Evolutionary conservation across 2,113 vertebrate species (phyloP).

Genomic region (Theristicus caerulescens): DNA sequence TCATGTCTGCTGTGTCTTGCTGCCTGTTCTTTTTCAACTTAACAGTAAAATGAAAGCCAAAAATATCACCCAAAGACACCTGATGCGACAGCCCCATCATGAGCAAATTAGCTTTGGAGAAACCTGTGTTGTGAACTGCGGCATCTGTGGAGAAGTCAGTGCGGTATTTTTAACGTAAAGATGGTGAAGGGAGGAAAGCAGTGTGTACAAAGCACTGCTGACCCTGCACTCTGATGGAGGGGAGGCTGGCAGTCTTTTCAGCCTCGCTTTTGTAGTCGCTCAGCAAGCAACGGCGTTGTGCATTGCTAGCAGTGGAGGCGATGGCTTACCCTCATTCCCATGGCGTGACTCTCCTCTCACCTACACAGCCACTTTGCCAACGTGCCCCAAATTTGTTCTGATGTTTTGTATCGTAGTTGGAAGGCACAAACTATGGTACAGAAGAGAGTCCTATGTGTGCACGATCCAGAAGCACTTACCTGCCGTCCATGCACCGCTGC

Average conservation of each 20-base stretch:
- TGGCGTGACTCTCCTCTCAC: not conserved
- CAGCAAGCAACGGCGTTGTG: not conserved
- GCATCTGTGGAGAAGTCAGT: not conserved
- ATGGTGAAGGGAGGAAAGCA: not conserved
- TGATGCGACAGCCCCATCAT: not conserved
- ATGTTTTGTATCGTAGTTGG: not conserved
- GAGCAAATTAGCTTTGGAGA: not conserved
- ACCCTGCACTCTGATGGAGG: not conserved
- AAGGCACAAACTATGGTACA: not conserved
- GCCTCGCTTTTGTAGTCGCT: not conserved
- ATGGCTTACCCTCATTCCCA: not conserved
- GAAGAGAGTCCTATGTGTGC: not conserved
- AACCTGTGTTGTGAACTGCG: not conserved
- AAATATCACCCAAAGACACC: not conserved
- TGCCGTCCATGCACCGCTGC: accelerated
- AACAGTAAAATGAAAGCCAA: not conserved
- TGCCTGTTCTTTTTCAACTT: not conserved
- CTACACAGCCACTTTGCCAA: not conserved
- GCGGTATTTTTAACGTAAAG: not conserved
- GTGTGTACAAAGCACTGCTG: not conserved
- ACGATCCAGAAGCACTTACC: not conserved
- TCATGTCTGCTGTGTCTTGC: not conserved
- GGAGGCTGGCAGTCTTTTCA: not conserved
- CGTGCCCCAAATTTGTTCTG: not conserved
- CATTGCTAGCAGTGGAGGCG: not conserved